Conservation (phyloP, 2,888 invertebrate species). For the Chymomyza amoena region DNA sequence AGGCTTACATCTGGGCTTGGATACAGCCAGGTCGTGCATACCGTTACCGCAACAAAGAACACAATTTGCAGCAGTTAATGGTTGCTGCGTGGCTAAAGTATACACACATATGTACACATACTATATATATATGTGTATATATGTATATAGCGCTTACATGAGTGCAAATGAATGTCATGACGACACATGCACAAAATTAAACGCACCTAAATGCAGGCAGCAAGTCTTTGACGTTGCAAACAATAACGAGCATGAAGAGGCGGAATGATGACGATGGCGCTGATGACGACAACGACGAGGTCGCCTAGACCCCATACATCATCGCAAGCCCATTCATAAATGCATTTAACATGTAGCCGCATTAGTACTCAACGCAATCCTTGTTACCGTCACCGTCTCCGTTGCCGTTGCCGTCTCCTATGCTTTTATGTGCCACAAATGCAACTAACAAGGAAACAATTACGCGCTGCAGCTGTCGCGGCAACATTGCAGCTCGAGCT, state of each 20-base stretch:
- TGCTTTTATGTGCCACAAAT: constrained; percentile 57
- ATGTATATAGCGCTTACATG: neutral
- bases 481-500: neutral
- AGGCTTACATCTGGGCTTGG: neutral
- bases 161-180: constrained; percentile 51
- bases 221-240: constrained; percentile 52
- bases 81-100: constrained; percentile 28
- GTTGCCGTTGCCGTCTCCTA: constrained; percentile 12
- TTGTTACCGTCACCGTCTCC: neutral
- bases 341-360: constrained; percentile 72
- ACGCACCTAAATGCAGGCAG: constrained; percentile 5
- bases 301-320: constrained; percentile 5
- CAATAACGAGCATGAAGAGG: constrained; percentile 58
- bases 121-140: neutral
- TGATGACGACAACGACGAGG: constrained; percentile 19
- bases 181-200: constrained; percentile 10
- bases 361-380: constrained; percentile 24
- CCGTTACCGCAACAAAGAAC: constrained; percentile 63
- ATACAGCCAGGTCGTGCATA: neutral
- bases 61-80: constrained; percentile 71
- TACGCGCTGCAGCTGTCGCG: constrained; percentile 61
- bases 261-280: constrained; percentile 58
- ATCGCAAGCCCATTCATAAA: constrained; percentile 64
- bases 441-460: constrained; percentile 73
- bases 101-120: neutral